These are phyloP conservation scores for Chaunax sp. DNA, from an alignment of 2,797 vertebrate species.

Conservation along the genomic window DNA sequence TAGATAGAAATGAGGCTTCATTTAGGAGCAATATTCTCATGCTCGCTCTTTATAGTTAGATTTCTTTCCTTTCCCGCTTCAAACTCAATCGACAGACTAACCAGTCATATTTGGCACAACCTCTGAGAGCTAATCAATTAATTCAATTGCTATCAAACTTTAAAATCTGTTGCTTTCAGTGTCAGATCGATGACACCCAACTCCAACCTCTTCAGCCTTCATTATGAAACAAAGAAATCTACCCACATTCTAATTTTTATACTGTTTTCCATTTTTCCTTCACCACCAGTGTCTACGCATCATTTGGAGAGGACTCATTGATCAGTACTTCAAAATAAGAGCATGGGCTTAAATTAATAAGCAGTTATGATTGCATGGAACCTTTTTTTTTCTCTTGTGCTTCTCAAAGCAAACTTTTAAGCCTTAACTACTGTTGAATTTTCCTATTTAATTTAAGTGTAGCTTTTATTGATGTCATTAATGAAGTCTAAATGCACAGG, in stretches of 20 bases:
- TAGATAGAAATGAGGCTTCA: background rate
- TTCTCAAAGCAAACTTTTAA: background rate
- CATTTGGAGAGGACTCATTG: background rate
- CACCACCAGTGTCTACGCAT: background rate
- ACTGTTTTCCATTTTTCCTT: background rate
- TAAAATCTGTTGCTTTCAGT: background rate
- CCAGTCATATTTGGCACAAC: background rate
- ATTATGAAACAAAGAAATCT: background rate
- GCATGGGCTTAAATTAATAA: background rate
- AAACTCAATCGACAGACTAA: background rate
- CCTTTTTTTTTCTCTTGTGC: background rate
- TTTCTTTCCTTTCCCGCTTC: background rate
- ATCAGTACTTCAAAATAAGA: constrained; percentile 10
- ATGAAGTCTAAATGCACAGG: no score
- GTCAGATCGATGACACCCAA: no score
- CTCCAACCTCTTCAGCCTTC: background rate
- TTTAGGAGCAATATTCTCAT: background rate
- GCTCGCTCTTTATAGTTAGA: background rate
- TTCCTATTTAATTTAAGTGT: no score
- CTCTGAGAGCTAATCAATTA: background rate
- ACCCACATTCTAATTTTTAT: background rate
- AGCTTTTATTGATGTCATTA: no score
- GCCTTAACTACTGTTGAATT: no score
- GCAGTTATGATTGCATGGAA: background rate
- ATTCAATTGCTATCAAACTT: background rate